Base-by-base conservation (phyloP, 1,140 invertebrate species). In the Drosophila albomicans region DNA sequence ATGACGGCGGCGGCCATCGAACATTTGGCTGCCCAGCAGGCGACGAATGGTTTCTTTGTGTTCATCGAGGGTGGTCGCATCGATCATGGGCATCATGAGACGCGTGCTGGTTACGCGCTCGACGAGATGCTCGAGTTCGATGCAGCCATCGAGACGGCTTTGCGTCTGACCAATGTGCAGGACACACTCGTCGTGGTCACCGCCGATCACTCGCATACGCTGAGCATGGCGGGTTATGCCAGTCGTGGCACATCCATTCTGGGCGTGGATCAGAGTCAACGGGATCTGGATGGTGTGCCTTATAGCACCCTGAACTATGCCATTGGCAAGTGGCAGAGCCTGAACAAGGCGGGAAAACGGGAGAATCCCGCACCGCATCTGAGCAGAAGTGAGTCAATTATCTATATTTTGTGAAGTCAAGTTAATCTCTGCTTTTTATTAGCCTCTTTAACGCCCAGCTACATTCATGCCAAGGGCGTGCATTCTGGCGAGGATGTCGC, bases 1-100 rank as follows among this genome's bases (percentile, higher is more conserved):
- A 96, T 98, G 96, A 96, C 95, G 1, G 92, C 94, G 71, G 94
- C 94, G 30, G 96, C 97, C 1, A 94, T 98, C 8, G 93, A 95
- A 71, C 93, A 96, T 2, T 92, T 97, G 1, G 82, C 59, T 1
- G 46, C 46, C n/a, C 20, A 71, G n/a, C 54, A 25, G 20, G 20
- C 20, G 20, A 25, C 52, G 0, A 94, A 95, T 5, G 96, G 97
- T 10, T 95, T 92, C 64, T 94, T 95, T 57, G 84, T 95, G 2
- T 94, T 95, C 65, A 94, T 95, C 13, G 95, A 95, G 92, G 95
- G 94, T 63, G 96, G 95, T 1, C 93, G 95, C 74, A 97, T 97
- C 64, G 96, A 96, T 92, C 94, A 95, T 68, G 96, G 94, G 0
- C 96, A 97, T 86, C 96, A 96, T 75, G 93, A 94, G 58, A 95